Evolutionary conservation across 1,140 invertebrate species (phyloP).

Genomic region (Penaeus vannamei): DNA sequence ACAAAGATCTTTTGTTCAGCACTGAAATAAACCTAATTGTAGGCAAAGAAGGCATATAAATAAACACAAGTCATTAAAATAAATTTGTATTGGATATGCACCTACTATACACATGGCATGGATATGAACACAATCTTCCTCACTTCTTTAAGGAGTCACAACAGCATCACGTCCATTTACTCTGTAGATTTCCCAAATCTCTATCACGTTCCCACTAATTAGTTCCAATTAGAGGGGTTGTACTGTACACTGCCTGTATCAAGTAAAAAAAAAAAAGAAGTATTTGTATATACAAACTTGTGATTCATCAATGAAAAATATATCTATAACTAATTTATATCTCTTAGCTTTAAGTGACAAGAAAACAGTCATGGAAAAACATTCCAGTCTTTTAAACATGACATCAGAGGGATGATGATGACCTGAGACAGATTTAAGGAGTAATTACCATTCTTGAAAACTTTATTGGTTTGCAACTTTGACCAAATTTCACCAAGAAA

Average conservation of each 20-base stretch:
- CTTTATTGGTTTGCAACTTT: too few relatives aligned
- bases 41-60: too few relatives aligned
- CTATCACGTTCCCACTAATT: conserved; percentile 6
- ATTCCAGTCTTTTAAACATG: too few relatives aligned
- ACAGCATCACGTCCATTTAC: conserved; percentile 5
- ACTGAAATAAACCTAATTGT: too few relatives aligned
- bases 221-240: conserved; percentile 29
- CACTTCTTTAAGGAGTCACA: not conserved
- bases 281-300: not conserved
- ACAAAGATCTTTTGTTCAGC: too few relatives aligned
- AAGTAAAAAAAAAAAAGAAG: conserved; percentile 7
- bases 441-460: too few relatives aligned
- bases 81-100: not conserved
- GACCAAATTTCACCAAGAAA: too few relatives aligned
- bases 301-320: not conserved
- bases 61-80: not conserved
- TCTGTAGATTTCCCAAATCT: conserved; percentile 19
- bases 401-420: too few relatives aligned
- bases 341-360: too few relatives aligned
- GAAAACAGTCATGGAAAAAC: too few relatives aligned
- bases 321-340: too few relatives aligned
- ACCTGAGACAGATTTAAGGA: too few relatives aligned
- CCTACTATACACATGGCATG: not conserved
- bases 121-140: not conserved
- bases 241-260: conserved; percentile 21